These are phyloP conservation scores for Bombus waltoni DNA, from an alignment of 1,140 invertebrate species.

Conservation along the genomic window DNA sequence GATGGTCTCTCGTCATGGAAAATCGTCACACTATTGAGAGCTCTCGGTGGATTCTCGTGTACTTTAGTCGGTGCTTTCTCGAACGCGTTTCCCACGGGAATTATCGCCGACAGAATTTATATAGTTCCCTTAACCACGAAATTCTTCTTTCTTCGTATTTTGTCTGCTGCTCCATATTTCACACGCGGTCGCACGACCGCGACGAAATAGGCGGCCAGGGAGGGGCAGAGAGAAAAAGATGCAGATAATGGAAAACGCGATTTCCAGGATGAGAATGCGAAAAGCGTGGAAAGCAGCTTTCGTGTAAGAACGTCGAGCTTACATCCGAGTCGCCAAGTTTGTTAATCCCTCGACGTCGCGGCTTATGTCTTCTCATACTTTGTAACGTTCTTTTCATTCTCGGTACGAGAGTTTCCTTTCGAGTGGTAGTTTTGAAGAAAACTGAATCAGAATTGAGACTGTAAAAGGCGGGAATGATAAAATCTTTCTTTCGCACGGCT, in stretches of 20 bases:
- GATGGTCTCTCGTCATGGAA: not conserved
- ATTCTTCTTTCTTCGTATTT: not conserved
- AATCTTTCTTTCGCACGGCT: not conserved
- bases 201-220: no score
- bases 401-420: not conserved
- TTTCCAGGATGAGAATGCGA: constrained; percentile 1
- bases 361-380: not conserved
- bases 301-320: not conserved
- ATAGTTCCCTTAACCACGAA: not conserved
- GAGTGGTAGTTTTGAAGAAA: not conserved
- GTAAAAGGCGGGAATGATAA: not conserved
- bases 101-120: not conserved
- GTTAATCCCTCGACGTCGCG: constrained; percentile 34
- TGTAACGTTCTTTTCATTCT: not conserved
- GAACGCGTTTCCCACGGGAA: not conserved
- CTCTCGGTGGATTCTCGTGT: not conserved
- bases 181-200: not conserved
- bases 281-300: constrained; percentile 28
- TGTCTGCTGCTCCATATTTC: not conserved
- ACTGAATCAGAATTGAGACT: not conserved
- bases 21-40: not conserved
- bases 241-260: constrained; percentile 26
- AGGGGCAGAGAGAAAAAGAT: not conserved
- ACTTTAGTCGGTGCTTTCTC: not conserved
- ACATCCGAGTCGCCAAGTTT: not conserved